Evolutionary conservation across 2,113 vertebrate genomes (phyloP), one percentile per base, ranked within the genome.

Genomic region (Barnardius zonarius): DNA sequence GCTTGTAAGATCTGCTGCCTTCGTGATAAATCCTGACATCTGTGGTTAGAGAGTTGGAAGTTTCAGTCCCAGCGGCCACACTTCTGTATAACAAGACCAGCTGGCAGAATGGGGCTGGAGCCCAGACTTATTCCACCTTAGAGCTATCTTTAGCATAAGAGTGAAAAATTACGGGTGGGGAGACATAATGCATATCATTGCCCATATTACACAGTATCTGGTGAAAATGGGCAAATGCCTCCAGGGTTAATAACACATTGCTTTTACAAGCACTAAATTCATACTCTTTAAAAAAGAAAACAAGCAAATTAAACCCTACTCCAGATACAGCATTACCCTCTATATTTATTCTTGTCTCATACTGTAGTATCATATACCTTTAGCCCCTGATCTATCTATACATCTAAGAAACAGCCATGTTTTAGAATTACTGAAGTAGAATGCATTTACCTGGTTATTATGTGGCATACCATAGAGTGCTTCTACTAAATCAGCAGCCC

Each of bases 391-490:
- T 68, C 72, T 75, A 43, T 63, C 64, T 22, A 24, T 49, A 78
- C 28, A 72, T 74, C n/a, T 76, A 57, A 76, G 74, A 91, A 86
- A 91, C 3, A 90, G 39, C 28, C 73, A 64, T 63, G 75, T 7
- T 72, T 87, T 23, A 88, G 80, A 94, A 77, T 66, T 86, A 77
- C 52, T 92, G 83, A 86, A 93, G 49, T 33, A 92, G 63, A 88
- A 68, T 80, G 67, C 54, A 76, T 96, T 98, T 97, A 99, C 99
- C 98, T 99, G 99, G 98, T 99, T 99, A 94, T 99, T 99, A 95
- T 99, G 99, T 55, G 99, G 99, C 98, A 99, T 98, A 74, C 99
- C 99, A 43, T 99, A 99, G 72, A 99, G 98, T 23, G 99, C 99
- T 97, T 99, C 99, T 44, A 99, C 99, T 92, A 99, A 98, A 95